Evolutionary conservation across 2,888 invertebrate species (phyloP).

Genomic region (Coelopa pilipes): DNA sequence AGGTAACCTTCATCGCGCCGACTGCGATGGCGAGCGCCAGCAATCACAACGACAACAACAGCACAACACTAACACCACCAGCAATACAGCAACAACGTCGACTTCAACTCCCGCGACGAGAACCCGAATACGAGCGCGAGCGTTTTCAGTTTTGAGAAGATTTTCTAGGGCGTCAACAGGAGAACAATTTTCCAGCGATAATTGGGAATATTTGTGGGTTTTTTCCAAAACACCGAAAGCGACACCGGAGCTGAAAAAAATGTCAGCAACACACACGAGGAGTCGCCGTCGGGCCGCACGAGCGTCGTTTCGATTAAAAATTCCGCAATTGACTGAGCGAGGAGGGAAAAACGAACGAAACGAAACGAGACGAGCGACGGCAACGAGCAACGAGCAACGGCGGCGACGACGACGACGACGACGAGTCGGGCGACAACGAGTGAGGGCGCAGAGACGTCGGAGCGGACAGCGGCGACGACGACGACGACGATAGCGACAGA

Average conservation of each 20-base stretch:
- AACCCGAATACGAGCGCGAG: no score
- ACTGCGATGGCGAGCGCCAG: background rate
- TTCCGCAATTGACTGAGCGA: slow-evolving; percentile 30
- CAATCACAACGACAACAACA: background rate
- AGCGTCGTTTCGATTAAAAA: slow-evolving; percentile 30
- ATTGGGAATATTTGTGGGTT: background rate
- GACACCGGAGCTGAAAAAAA: background rate
- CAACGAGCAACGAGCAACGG: slow-evolving; percentile 6
- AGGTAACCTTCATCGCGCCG: slow-evolving; percentile 24
- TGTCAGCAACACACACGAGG: background rate
- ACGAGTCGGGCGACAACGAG: no score
- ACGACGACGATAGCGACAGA: no score
- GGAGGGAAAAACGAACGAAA: slow-evolving; percentile 27
- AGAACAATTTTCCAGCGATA: no score
- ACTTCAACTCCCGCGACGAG: no score
- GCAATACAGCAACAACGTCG: no score
- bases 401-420: slow-evolving; percentile 18
- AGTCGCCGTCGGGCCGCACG: background rate
- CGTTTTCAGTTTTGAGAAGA: no score
- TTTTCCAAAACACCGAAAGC: background rate
- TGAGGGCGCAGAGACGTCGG: no score
- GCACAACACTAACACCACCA: no score
- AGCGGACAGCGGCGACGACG: no score
- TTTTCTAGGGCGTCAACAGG: background rate
- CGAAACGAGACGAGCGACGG: slow-evolving; percentile 19